Conservation (phyloP, 2,888 invertebrate species). For the Diarsia brunnea region DNA sequence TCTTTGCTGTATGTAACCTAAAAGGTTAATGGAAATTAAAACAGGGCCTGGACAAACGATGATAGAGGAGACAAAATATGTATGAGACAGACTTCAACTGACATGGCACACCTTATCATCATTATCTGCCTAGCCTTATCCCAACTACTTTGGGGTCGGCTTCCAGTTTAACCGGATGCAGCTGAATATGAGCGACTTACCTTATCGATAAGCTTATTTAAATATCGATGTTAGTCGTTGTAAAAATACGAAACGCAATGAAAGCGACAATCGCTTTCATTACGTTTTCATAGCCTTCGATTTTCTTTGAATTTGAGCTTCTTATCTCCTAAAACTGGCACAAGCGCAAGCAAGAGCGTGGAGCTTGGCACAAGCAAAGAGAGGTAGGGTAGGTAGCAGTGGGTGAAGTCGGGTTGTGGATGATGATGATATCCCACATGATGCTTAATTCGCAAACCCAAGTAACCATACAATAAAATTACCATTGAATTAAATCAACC, state of each 20-base stretch:
- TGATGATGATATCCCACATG: not conserved
- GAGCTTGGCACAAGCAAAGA: too few species aligned
- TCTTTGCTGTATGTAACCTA: slow-evolving; percentile 3
- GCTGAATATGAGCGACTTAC: too few species aligned
- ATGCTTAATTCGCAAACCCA: too few species aligned
- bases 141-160: too few species aligned
- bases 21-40: not conserved
- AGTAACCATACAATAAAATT: not conserved
- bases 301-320: not conserved
- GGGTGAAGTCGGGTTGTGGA: too few species aligned
- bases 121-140: too few species aligned
- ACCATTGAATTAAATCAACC: slow-evolving; percentile 16
- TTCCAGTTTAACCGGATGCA: too few species aligned
- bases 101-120: too few species aligned
- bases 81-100: not conserved
- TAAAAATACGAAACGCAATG: not conserved
- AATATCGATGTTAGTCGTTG: not conserved
- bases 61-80: not conserved
- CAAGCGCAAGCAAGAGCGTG: too few species aligned
- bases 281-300: not conserved
- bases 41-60: not conserved
- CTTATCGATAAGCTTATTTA: not conserved
- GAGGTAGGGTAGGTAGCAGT: too few species aligned
- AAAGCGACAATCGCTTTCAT: too few species aligned
- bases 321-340: too few species aligned